Base-by-base conservation (phyloP, 2,113 vertebrate genomes). In the Toxostoma redivivum region DNA sequence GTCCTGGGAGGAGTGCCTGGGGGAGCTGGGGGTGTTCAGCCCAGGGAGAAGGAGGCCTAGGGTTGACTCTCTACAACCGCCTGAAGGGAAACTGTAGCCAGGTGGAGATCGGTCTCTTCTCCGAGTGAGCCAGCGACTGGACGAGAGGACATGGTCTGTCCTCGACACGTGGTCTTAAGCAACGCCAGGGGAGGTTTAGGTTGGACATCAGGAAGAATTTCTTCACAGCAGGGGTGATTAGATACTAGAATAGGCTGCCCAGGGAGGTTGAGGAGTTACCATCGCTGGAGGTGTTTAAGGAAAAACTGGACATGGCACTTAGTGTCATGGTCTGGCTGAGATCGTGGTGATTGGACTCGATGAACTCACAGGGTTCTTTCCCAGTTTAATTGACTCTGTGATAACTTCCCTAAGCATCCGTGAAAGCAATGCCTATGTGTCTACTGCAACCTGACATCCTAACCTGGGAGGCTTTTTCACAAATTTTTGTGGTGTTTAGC, bases 391-490 rank as follows among this genome's bases (percentile, higher is more conserved):
- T n/a, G 45, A n/a, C 60, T 53, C 45, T 33, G 24, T 31, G 53
- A 3, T 19, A 19, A 25, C 35, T 54, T 13, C 20, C 47, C 20
- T 19, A 10, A 2, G 13, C 19, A 9, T 24, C 15, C 7, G 4
- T 22, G 61, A 24, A 28, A 72, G 62, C 35, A n/a, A 1, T 0
- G 1, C 35, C 37, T 0, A 0, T 4, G 7, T 30, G 51, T 30
- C 5, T 14, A 4, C 15, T 35, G 25, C 14, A 14, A 13, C 21
- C 25, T 13, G 35, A 7, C 10, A 1, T 18, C 28, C 5, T 18
- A 20, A 33, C 31, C 21, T 7, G 1, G 1, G 3, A 5, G 23
- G 38, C 35, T 67, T 33, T 48, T 18, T 27, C 24, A 10, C 11
- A 8, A 5, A 16, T 7, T 4, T 7, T 4, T 12, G 8, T 15